These are phyloP conservation scores for Lophotis ruficrista DNA, from an alignment of 2,113 vertebrate species.

Conservation along the genomic window DNA sequence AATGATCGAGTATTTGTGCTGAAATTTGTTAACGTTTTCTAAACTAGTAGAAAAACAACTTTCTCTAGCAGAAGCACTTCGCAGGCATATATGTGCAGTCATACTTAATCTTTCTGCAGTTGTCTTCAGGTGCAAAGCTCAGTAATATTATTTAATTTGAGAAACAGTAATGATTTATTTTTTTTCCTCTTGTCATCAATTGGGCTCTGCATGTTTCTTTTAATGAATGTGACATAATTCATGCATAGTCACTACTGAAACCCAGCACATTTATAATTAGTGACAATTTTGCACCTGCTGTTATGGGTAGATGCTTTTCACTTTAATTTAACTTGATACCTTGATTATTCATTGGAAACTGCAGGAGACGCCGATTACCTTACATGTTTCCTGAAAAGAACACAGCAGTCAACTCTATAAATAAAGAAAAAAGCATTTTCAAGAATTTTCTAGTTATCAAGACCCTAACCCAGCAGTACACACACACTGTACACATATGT, in stretches of 20 bases:
- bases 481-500: neutral
- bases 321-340: slow-evolving; percentile 70
- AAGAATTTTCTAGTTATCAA: neutral
- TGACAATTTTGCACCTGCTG: slow-evolving; percentile 78
- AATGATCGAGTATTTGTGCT: neutral
- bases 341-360: slow-evolving; percentile 71
- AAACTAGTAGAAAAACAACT: neutral
- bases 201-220: slow-evolving; percentile 34
- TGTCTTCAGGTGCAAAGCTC: neutral
- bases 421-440: neutral
- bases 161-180: neutral
- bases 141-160: slow-evolving; percentile 1
- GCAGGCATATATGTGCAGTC: neutral
- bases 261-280: slow-evolving; percentile 74
- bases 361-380: slow-evolving; percentile 52
- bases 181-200: neutral
- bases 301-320: slow-evolving; percentile 62
- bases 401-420: neutral
- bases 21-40: neutral
- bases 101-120: neutral
- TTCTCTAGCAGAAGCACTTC: neutral
- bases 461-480: neutral
- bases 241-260: slow-evolving; percentile 73
- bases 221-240: slow-evolving; percentile 70
- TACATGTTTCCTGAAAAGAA: slow-evolving; percentile 48